A percentile compares a stretch with the other conserved stretches of the same genome.
phyloP scores from a whole-genome alignment of 2,113 vertebrate species.

The Lota lota region DNA sequence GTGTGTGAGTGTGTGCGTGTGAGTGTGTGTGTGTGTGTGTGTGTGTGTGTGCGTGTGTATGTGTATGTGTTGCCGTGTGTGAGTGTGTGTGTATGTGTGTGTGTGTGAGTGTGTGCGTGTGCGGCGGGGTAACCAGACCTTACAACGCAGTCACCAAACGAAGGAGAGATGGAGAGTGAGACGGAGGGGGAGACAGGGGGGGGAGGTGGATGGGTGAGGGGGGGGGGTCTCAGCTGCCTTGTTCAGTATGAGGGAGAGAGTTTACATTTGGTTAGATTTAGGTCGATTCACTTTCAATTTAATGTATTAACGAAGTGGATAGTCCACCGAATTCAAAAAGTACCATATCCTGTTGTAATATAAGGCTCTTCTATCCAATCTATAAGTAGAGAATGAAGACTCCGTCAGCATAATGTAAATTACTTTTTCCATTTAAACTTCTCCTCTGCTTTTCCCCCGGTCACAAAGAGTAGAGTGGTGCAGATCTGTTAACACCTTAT shows the following conservation, averaged over 20 bases:
- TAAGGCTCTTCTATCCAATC: background rate
- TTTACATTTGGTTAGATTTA: conserved; percentile 49
- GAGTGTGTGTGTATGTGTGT: background rate
- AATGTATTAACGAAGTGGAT: conserved; percentile 79
- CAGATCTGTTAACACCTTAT: too few relatives aligned
- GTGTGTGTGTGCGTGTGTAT: too few relatives aligned
- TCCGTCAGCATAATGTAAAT: background rate
- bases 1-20: too few relatives aligned
- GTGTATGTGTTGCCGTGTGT: background rate
- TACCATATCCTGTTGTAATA: background rate
- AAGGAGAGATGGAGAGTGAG: background rate
- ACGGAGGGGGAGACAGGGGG: background rate
- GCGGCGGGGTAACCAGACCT: background rate
- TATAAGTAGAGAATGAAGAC: background rate
- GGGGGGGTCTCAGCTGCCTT: background rate
- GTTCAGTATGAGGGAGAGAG: background rate
- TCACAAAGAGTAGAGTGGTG: too few relatives aligned
- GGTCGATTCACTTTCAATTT: conserved; percentile 61
- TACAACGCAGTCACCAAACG: background rate
- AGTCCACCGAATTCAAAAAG: background rate
- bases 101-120: background rate
- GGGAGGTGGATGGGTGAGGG: background rate
- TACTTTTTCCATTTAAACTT: background rate
- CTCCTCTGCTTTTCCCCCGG: too few relatives aligned
- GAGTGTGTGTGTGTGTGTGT: too few relatives aligned